Conservation (phyloP, 2,888 invertebrate species). For the Drosophila engyochracea region DNA sequence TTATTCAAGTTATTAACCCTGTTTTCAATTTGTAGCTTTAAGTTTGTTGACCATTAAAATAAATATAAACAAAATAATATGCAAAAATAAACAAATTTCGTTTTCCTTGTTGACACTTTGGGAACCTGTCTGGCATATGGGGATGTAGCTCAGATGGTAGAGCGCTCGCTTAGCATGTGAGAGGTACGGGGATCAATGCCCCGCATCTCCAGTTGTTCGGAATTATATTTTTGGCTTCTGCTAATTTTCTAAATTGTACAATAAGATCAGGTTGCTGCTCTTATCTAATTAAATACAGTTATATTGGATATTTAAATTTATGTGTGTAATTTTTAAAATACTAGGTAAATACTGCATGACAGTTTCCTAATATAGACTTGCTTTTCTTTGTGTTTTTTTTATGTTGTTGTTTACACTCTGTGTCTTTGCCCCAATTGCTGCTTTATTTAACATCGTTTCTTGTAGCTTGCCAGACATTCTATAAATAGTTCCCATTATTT, state of each 20-base stretch:
- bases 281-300: background rate
- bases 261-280: background rate
- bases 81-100: background rate
- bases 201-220: conserved; percentile 83
- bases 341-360: rapidly evolving
- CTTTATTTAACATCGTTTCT: background rate
- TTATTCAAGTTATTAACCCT: conserved; percentile 44
- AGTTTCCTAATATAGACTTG: background rate
- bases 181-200: conserved; percentile 86
- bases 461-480: background rate
- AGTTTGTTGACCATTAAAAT: conserved; percentile 51
- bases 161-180: conserved; percentile 86
- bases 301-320: background rate
- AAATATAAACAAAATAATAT: background rate
- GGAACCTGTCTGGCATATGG: conserved; percentile 59
- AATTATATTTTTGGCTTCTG: background rate
- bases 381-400: background rate
- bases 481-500: conserved; percentile 1
- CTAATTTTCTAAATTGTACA: background rate
- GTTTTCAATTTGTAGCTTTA: conserved; percentile 49
- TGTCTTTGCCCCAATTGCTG: background rate
- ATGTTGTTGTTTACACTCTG: background rate
- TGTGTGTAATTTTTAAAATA: background rate
- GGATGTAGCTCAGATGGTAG: conserved; percentile 86
- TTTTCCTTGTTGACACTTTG: conserved; percentile 8